Percentiles rank a stretch among this genome's conserved stretches.
Conservation (phyloP, 2,797 vertebrate genomes). For the Vespertilio murinus region DNA sequence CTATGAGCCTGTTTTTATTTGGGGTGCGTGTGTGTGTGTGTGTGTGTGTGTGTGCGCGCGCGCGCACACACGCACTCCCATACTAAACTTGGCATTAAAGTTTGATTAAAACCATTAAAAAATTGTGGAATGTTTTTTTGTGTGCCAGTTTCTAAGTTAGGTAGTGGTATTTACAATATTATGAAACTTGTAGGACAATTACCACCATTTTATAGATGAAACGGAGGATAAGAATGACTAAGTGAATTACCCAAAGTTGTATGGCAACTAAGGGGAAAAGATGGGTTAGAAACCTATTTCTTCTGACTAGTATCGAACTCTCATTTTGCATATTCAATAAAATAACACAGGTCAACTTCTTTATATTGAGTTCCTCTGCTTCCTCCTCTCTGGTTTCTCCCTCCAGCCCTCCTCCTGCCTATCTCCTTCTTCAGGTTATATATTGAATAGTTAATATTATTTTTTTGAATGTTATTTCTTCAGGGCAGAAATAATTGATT, state of each 20-base stretch:
- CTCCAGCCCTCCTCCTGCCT: not conserved
- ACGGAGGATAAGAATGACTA: not conserved
- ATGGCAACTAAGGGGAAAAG: not conserved
- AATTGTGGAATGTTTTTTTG: not conserved
- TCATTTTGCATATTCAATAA: not conserved
- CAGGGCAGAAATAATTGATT: not conserved
- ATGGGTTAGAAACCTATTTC: not conserved
- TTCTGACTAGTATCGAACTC: not conserved
- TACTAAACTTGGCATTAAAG: not conserved
- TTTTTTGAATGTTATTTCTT: conserved; percentile 13
- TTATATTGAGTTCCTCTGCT: not conserved
- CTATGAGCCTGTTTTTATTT: not conserved
- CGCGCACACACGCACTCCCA: too few species aligned
- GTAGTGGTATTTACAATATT: not conserved
- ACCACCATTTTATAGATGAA: not conserved
- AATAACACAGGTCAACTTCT: not conserved
- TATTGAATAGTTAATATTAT: conserved; percentile 3
- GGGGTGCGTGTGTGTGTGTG: too few species aligned
- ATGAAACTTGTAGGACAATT: not conserved
- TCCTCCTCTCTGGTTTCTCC: not conserved
- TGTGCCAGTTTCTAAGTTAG: not conserved
- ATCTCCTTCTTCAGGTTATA: not conserved
- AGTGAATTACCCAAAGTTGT: not conserved
- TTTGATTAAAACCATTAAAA: not conserved
- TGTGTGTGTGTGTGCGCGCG: too few species aligned